A percentile compares a stretch with the other conserved stretches of the same genome.
phyloP scores from a whole-genome alignment of 1,140 invertebrate species.

The Homalodisca vitripennis region DNA sequence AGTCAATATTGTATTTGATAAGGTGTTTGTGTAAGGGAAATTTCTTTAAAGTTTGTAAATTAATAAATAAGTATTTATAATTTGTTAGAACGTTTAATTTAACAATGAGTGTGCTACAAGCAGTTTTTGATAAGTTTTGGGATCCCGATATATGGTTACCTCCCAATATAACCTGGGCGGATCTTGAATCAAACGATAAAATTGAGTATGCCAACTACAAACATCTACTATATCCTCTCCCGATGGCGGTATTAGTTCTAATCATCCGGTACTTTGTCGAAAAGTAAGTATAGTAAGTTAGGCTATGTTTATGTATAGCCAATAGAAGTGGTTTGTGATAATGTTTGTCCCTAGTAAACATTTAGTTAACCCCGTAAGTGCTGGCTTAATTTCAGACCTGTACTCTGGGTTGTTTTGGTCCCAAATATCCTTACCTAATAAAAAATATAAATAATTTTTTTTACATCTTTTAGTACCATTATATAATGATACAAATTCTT shows the following conservation, averaged over 20 bases:
- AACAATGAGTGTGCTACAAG: constrained; percentile 36
- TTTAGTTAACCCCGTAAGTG: no score
- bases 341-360: no score
- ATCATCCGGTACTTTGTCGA: constrained; percentile 73
- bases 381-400: no score
- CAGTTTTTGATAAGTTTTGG: constrained; percentile 69
- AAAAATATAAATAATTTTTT: no score
- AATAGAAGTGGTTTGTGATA: no score
- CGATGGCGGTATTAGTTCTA: constrained; percentile 74
- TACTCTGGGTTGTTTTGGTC: no score
- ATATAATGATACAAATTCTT: no score
- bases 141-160: constrained; percentile 82
- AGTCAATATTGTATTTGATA: neutral
- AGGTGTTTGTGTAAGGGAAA: neutral
- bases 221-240: constrained; percentile 77
- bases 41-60: neutral
- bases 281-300: constrained; percentile 59
- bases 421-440: no score
- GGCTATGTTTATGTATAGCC: no score
- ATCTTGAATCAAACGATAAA: constrained; percentile 73
- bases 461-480: no score
- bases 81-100: neutral
- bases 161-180: constrained; percentile 86
- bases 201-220: constrained; percentile 78
- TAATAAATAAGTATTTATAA: neutral